Evolutionary conservation across 2,797 vertebrate species (phyloP).

Genomic region (Thamnophis elegans): DNA sequence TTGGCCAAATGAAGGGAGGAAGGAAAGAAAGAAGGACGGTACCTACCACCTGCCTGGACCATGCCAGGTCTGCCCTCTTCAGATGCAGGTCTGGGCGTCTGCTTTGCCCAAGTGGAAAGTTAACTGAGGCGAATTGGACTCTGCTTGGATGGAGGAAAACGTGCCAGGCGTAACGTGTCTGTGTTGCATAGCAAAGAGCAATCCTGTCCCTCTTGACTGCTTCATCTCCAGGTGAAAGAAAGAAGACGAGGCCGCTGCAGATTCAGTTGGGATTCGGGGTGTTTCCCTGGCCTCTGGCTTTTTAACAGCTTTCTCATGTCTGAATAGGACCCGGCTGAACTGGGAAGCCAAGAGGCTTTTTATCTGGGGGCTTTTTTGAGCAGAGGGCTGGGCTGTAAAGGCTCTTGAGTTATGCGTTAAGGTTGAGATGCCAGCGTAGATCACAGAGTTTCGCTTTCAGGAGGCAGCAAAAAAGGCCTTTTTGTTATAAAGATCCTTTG

Average conservation of each 20-base stretch:
- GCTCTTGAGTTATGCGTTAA: slow-evolving; percentile 36
- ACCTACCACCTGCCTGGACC: neutral
- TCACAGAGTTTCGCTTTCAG: slow-evolving; percentile 53
- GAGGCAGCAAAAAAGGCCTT: slow-evolving; percentile 47
- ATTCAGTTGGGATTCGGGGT: slow-evolving; percentile 1
- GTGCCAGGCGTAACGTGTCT: neutral
- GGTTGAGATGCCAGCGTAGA: slow-evolving; percentile 39
- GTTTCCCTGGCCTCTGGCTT: slow-evolving; percentile 4
- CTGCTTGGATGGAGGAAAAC: neutral
- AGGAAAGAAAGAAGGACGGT: too few relatives aligned
- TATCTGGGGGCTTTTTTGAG: slow-evolving; percentile 35
- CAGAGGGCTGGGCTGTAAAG: slow-evolving; percentile 17
- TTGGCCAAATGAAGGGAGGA: neutral
- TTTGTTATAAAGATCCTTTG: slow-evolving; percentile 49
- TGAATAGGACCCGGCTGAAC: slow-evolving; percentile 20
- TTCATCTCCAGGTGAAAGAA: neutral
- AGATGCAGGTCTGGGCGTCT: neutral
- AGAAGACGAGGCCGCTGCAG: neutral
- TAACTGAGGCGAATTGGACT: neutral
- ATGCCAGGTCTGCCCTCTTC: neutral
- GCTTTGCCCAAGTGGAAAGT: neutral
- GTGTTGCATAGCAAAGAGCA: neutral
- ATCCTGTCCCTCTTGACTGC: neutral
- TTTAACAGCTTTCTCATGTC: neutral
- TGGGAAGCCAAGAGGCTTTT: slow-evolving; percentile 32